Conservation (phyloP, 2,797 vertebrate species). For the Australoheros facetus region DNA sequence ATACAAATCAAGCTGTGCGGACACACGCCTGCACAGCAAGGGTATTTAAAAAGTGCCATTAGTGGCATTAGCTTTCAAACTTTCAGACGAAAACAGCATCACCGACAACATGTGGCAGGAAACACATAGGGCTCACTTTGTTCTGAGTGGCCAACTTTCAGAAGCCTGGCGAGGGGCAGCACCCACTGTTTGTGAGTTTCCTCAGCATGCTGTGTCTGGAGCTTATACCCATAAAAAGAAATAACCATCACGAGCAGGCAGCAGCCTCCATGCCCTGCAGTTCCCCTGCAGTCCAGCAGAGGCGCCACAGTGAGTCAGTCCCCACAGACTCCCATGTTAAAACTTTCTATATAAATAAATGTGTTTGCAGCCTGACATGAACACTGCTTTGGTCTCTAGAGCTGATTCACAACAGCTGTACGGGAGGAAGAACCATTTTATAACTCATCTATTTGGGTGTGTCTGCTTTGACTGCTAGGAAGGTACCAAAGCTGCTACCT, state of each 20-base stretch:
- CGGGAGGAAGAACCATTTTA: fast-evolving
- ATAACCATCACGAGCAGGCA: background rate
- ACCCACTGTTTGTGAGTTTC: background rate
- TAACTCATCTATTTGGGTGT: fast-evolving
- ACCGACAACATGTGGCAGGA: background rate
- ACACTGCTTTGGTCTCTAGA: fast-evolving
- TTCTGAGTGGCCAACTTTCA: background rate
- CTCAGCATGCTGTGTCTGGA: background rate
- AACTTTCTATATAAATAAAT: too few relatives aligned
- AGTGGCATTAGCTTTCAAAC: background rate
- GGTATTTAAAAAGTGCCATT: background rate
- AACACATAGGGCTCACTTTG: background rate
- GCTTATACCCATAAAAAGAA: background rate
- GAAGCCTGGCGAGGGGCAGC: background rate
- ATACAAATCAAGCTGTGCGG: background rate
- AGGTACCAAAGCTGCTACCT: too few relatives aligned
- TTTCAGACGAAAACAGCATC: background rate
- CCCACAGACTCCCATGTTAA: background rate
- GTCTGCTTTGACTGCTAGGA: too few relatives aligned
- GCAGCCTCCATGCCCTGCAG: background rate
- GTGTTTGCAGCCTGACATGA: too few relatives aligned
- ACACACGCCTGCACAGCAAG: too few relatives aligned
- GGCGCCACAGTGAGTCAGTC: background rate
- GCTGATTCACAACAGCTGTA: background rate
- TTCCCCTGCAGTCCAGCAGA: too few relatives aligned